A percentile compares a stretch with the other conserved stretches of the same genome.
Conservation (phyloP, 2,113 vertebrate species). For the Hemichromis elongatus region DNA sequence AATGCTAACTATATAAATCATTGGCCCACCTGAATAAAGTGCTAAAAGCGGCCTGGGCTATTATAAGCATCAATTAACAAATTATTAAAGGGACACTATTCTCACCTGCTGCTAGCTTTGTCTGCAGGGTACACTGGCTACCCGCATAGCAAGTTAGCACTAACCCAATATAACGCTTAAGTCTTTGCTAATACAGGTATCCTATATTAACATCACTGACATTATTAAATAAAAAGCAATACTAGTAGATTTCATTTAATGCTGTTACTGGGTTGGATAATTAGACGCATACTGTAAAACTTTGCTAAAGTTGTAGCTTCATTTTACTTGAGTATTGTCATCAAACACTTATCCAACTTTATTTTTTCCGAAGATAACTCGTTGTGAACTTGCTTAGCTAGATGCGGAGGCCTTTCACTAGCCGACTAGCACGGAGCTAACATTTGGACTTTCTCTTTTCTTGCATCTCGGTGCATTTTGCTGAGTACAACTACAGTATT, state of each 20-base stretch:
- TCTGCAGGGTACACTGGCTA: background rate
- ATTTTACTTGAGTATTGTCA: background rate
- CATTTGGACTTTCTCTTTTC: fast-evolving
- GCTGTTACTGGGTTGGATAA: background rate
- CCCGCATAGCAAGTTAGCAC: background rate
- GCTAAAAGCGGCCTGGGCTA: background rate
- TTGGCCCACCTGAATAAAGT: background rate
- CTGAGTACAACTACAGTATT: background rate
- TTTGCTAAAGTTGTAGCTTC: background rate
- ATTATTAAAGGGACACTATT: background rate
- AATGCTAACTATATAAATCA: background rate
- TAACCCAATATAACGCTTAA: background rate
- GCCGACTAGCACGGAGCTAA: background rate
- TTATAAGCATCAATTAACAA: background rate
- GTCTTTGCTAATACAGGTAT: background rate
- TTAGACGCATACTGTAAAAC: fast-evolving
- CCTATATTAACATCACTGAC: background rate
- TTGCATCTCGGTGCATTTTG: background rate
- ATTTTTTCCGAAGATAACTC: background rate
- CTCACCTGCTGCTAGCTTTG: background rate
- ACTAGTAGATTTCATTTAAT: fast-evolving
- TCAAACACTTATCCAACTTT: background rate
- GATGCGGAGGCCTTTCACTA: conserved; percentile 13
- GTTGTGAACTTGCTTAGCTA: conserved; percentile 14
- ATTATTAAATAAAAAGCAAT: background rate